A percentile compares a stretch with the other conserved stretches of the same genome.
These are phyloP conservation scores for Cotesia congregata DNA, from an alignment of 2,888 invertebrate genomes.

Conservation along the genomic window DNA sequence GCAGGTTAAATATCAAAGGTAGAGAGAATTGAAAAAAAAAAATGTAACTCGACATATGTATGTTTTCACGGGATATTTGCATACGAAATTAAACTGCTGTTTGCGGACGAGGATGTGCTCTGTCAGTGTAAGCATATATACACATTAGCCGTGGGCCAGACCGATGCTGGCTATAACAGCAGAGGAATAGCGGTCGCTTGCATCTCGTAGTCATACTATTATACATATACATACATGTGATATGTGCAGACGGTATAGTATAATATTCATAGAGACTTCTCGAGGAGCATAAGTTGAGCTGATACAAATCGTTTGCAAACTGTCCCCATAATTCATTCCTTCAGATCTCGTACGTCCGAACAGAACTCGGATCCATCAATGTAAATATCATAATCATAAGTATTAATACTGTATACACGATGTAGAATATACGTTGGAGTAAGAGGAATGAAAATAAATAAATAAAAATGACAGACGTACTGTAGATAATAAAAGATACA, in stretches of 20 bases:
- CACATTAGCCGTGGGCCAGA: constrained; percentile 37
- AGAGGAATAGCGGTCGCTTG: neutral
- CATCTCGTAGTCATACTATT: neutral
- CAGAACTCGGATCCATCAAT: constrained; percentile 32
- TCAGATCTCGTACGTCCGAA: constrained; percentile 58
- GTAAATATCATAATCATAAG: constrained; percentile 28
- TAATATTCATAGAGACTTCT: constrained; percentile 64
- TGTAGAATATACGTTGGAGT: neutral
- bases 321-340: constrained; percentile 63
- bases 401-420: constrained; percentile 18
- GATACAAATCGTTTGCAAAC: constrained; percentile 56
- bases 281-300: constrained; percentile 45
- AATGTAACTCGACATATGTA: constrained; percentile 30
- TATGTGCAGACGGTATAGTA: constrained; percentile 48
- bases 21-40: constrained; percentile 29
- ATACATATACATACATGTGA: constrained; percentile 38
- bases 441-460: constrained; percentile 23
- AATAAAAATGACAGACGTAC: constrained; percentile 21
- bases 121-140: constrained; percentile 39
- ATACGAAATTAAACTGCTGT: constrained; percentile 69
- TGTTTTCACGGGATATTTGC: constrained; percentile 62
- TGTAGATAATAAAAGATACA: neutral
- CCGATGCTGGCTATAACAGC: constrained; percentile 12
- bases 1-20: constrained; percentile 6
- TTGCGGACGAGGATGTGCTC: constrained; percentile 63